Evolutionary conservation across 2,797 vertebrate species (phyloP), one percentile per base, ranked within the genome.

Genomic region (Melanogrammus aeglefinus): DNA sequence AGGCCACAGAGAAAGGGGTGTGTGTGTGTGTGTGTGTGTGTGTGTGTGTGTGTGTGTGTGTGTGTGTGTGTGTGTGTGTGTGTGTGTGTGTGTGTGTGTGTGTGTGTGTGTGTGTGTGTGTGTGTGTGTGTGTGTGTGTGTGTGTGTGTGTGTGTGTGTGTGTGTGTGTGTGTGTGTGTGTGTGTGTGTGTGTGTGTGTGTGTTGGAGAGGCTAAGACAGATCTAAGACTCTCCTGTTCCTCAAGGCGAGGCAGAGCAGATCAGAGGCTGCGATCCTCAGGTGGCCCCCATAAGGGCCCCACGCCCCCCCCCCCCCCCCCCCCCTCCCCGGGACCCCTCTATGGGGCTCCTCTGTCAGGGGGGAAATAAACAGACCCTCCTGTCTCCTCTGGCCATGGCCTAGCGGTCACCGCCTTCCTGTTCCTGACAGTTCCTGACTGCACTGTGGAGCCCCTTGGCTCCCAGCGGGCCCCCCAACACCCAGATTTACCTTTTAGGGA

Each of bases 351-450:
- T 88, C 87, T 89, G 89, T 92, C 91, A 92, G 89, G 80, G 88
- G 88, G 88, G 89, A 91, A 91, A 92, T 93, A 94, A 92, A 88
- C 89, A 90, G 87, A 81, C 87, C 86, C 87, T 88, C 89, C 86
- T 29, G 84, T 86, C 83, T 88, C 80, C 79, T 81, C 87, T 75
- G 75, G 89, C 86, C 76, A 85, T 86, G 88, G 86, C 85, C 83
- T 78, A 81, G 86, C 88, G 91, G 90, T 89, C 88, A 90, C 83
- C 86, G 79, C 77, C 1, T 21, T 87, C 79, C 91, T 89, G 86
- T 91, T 31, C 31, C 31, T 92, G 92, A 91, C 91, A 88, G 85
- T 77, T n/a, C n/a, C n/a, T 76, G 84, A 89, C 84, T 92, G 82
- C 80, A 57, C 85, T 91, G 86, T 87, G 82, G 82, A 89, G 85